These are phyloP conservation scores for Dromas ardeola DNA, from an alignment of 2,113 vertebrate genomes.

Conservation along the genomic window DNA sequence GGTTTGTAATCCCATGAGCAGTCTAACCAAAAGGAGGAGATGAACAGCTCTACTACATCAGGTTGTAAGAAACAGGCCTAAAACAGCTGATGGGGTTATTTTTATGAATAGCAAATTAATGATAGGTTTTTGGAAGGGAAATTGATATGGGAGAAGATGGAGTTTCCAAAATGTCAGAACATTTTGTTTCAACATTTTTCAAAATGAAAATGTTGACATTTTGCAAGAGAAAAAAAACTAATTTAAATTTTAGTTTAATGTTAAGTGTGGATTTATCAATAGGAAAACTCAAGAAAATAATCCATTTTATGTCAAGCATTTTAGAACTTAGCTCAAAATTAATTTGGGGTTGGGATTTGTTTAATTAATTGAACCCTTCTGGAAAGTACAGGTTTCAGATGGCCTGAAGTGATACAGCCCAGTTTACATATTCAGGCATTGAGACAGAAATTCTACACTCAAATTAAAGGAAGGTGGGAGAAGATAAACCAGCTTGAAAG, in stretches of 20 bases:
- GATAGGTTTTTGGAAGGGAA: conserved; percentile 19
- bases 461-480: neutral
- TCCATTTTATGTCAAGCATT: conserved; percentile 1
- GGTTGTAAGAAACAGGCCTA: neutral
- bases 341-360: neutral
- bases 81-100: neutral
- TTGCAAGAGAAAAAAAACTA: neutral
- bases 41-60: neutral
- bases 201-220: conserved; percentile 51
- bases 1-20: neutral
- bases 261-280: neutral
- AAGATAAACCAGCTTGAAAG: neutral
- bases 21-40: neutral
- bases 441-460: neutral
- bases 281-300: neutral
- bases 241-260: neutral
- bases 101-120: conserved; percentile 10
- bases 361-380: conserved; percentile 6
- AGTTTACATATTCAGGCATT: neutral
- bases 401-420: neutral
- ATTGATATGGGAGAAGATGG: neutral
- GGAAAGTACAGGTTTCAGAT: conserved; percentile 5
- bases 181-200: conserved; percentile 52
- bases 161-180: conserved; percentile 57
- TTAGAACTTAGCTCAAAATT: neutral